Evolutionary conservation across 2,888 invertebrate genomes (phyloP), one percentile per base, ranked within the genome.

Genomic region (Colostygia pectinataria): DNA sequence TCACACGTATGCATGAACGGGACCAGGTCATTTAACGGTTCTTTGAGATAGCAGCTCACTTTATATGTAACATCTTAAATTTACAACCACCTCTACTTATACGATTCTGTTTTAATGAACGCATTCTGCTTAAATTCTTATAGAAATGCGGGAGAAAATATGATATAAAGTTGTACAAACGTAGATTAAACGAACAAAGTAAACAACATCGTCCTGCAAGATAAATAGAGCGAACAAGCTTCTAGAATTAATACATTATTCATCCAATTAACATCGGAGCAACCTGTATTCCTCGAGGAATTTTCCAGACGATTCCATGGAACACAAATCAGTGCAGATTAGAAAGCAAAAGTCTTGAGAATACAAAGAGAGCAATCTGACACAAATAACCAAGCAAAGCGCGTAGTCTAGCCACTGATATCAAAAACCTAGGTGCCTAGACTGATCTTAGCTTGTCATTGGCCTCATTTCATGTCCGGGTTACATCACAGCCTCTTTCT

Each of bases 21-120:
- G 69, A 75, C 50, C 65, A 65, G 71, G 71, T 57, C 76, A 76
- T 73, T 74, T 71, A 79, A 75, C 77, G 74, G 72, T 65, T 67
- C 66, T 71, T 69, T 66, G 12, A 20, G 28, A 47, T 1, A 41
- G 51, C 37, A 20, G 40, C 43, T 31, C 23, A 15, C 15, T 7
- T 15, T 9, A 18, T 7, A 20, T 20, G 20, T 20, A 6, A 20
- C 20, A 20, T 20, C 6, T 20, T 20, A 20, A 20, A 20, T 4
- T 20, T 20, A n/a, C n/a, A n/a, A n/a, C n/a, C 6, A 20, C 20
- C 1, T 1, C 20, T 15, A 15, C 15, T 3, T 6, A 6, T 5
- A 20, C 20, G 6, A n/a, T n/a, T n/a, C n/a, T n/a, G n/a, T n/a
- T n/a, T n/a, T n/a, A n/a, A n/a, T n/a, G n/a, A n/a, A n/a, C n/a